Conservation (phyloP, 2,888 invertebrate genomes). For the Dryomyza anilis region DNA sequence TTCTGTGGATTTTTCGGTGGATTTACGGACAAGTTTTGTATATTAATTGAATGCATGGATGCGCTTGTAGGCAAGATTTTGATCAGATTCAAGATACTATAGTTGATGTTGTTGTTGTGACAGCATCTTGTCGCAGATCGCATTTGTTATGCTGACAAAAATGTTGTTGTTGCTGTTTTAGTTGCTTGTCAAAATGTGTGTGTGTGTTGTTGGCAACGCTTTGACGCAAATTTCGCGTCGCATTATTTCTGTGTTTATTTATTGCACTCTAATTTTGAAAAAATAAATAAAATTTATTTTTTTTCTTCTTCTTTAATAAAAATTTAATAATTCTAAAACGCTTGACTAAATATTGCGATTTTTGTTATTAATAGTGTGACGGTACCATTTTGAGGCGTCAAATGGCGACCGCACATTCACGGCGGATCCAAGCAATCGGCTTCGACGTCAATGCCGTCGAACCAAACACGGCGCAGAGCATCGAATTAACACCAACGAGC, state of each 20-base stretch:
- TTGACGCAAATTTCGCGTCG: background rate
- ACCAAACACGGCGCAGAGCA: too few relatives aligned
- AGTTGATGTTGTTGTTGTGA: conserved; percentile 2
- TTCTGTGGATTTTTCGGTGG: background rate
- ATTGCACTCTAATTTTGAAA: background rate
- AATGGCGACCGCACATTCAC: too few relatives aligned
- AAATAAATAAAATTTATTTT: background rate
- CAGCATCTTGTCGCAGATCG: conserved; percentile 14
- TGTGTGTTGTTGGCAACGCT: background rate
- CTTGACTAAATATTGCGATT: too few relatives aligned
- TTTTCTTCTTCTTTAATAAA: too few relatives aligned
- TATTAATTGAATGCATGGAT: conserved; percentile 5
- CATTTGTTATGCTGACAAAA: conserved; percentile 1
- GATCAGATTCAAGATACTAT: background rate
- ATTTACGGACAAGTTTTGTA: conserved; percentile 1
- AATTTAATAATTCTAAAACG: too few relatives aligned
- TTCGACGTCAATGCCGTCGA: too few relatives aligned
- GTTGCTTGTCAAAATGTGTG: background rate
- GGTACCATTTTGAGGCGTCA: too few relatives aligned
- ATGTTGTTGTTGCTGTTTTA: background rate
- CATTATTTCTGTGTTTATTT: background rate
- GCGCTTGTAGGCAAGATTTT: background rate
- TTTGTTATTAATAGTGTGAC: too few relatives aligned
- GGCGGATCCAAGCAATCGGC: too few relatives aligned
- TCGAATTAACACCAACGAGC: too few relatives aligned